Evolutionary conservation across 1,140 invertebrate genomes (phyloP), one percentile per base, ranked within the genome.

Genomic region (Caenorhabditis remanei): DNA sequence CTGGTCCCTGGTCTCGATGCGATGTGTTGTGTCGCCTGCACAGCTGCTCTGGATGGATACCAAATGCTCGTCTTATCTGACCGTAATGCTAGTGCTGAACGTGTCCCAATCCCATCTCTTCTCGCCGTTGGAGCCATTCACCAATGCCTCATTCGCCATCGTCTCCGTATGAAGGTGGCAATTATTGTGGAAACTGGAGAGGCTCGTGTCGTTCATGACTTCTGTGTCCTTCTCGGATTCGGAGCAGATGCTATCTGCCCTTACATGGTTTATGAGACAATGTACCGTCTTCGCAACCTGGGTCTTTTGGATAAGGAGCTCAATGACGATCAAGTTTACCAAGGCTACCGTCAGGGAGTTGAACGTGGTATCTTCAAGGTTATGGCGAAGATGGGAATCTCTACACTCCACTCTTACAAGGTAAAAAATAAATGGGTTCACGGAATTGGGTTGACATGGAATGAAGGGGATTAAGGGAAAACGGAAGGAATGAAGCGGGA

Each of bases 361-460:
- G 93, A 93, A 71, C 89, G 93, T 11, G 94, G 94, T 13, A 94
- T 94, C 83, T 94, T 93, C 87, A 94, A 94, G 91, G 94, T 99
- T 0, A 99, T 99, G 98, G 98, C 98, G 1, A 99, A 99, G 93
- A 99, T 99, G 98, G 98, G 98, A 56, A 99, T 99, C 91, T 98
- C 97, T 61, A 99, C 98, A 0, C 93, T 99, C 21, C 98, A 99
- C 93, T 98, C 97, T n/a, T 99, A 99, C 93, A 99, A 99, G 94
- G 93, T 85, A 58, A 61, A 55, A 4, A 86, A 61, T 79, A 85
- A 65, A 8, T 53, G 11, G 11, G 50, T 50, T 4, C 43, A 41
- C 2, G 24, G 32, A 63, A 63, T 24, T 14, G 75, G 43, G 4
- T n/a, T 85, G 2, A 58, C 88, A n/a, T 50, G 11, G 65, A 19